Evolutionary conservation across 2,888 invertebrate genomes (phyloP).

Genomic region (Pharmacophagus antenor): DNA sequence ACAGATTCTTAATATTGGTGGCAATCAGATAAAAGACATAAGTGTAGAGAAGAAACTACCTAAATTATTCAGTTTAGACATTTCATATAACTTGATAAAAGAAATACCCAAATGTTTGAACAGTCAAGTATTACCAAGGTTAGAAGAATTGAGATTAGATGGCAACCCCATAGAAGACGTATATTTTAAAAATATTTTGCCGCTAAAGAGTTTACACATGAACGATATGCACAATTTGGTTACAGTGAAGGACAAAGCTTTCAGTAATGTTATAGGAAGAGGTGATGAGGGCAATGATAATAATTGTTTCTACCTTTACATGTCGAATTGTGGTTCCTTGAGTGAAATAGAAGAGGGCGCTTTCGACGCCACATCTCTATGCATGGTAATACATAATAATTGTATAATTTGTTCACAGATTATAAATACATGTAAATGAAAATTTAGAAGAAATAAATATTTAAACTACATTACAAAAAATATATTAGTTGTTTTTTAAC

Average conservation of each 20-base stretch:
- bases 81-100: slow-evolving; percentile 73
- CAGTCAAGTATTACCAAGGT: slow-evolving; percentile 64
- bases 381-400: slow-evolving; percentile 72
- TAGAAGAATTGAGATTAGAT: slow-evolving; percentile 74
- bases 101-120: slow-evolving; percentile 70
- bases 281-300: slow-evolving; percentile 46
- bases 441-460: no score
- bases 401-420: no score
- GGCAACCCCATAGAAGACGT: slow-evolving; percentile 75
- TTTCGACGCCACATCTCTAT: slow-evolving; percentile 73
- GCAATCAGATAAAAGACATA: slow-evolving; percentile 70
- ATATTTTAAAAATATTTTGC: slow-evolving; percentile 70
- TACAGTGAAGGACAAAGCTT: slow-evolving; percentile 67
- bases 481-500: no score
- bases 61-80: slow-evolving; percentile 69
- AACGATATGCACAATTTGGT: slow-evolving; percentile 58
- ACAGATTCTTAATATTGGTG: slow-evolving; percentile 69
- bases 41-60: slow-evolving; percentile 65
- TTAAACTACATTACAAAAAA: no score
- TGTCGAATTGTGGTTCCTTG: slow-evolving; percentile 70
- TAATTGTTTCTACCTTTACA: slow-evolving; percentile 71
- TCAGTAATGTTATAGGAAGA: slow-evolving; percentile 70
- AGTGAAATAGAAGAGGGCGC: slow-evolving; percentile 64
- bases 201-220: slow-evolving; percentile 66
- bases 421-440: no score